Evolutionary conservation across 2,113 vertebrate genomes (phyloP), one percentile per base, ranked within the genome.

Genomic region (Halcyon malimbica): DNA sequence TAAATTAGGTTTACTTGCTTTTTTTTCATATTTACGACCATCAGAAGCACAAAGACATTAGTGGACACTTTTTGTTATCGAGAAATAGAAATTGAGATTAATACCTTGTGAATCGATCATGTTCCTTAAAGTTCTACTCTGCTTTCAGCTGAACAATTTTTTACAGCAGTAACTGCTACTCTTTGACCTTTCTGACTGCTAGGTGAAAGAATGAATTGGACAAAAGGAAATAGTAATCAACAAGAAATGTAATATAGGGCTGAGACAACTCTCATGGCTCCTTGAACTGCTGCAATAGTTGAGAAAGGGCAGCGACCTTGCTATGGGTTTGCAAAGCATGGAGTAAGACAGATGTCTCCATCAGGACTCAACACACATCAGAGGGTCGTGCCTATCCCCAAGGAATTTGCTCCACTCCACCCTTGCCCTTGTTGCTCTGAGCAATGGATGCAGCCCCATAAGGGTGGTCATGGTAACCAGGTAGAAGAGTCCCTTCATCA

Each of bases 331-430:
- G 70, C 28, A 54, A 37, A 89, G 57, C 20, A 25, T 24, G 11
- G 41, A n/a, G 17, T 8, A 16, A 44, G 48, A 35, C 39, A 60
- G 29, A 65, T 3, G 18, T 46, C 51, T 75, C 41, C 53, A 18
- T 42, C 63, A 56, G 59, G 13, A 18, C 29, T 73, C 41, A 71
- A 28, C 14, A 25, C 0, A 0, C 8, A 20, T 17, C 60, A 67
- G 12, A 37, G 37, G 48, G 37, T 9, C 0, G 0, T 48, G 21
- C 37, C 33, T 67, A 20, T 35, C n/a, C 37, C 62, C n/a, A 33
- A 16, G 73, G 74, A 25, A 25, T 64, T 64, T n/a, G 19, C 19
- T 71, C 7, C 0, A 0, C 26, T 51, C 54, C 35, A 18, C 39
- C 28, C 37, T 75, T 59, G 14, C 50, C 67, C 26, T 35, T 11